phyloP scores from a whole-genome alignment of 2,888 invertebrate genomes.

The Eilema caniola region DNA sequence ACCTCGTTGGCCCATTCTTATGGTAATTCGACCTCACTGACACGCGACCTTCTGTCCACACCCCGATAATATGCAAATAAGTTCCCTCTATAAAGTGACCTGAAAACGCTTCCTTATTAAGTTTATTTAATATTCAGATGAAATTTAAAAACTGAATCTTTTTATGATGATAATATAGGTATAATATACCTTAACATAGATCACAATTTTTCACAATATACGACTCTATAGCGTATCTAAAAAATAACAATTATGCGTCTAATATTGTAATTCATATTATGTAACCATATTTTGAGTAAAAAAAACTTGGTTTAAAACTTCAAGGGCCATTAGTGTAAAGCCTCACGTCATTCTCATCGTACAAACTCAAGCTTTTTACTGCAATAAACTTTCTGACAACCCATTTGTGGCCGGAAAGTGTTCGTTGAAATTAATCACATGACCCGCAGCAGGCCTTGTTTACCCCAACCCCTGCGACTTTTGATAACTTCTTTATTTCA shows the following conservation, averaged over 20 bases:
- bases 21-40: conserved; percentile 79
- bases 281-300: conserved; percentile 58
- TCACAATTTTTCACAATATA: background rate
- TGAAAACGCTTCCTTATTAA: conserved; percentile 79
- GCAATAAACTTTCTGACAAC: conserved; percentile 84
- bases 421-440: conserved; percentile 80
- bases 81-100: conserved; percentile 78
- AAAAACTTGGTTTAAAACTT: conserved; percentile 73
- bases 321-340: conserved; percentile 78
- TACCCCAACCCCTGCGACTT: conserved; percentile 60
- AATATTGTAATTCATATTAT: conserved; percentile 48
- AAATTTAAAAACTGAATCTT: conserved; percentile 52
- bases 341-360: conserved; percentile 76
- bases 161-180: conserved; percentile 21
- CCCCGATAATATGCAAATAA: conserved; percentile 85
- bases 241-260: conserved; percentile 17
- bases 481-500: conserved; percentile 73
- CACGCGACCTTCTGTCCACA: conserved; percentile 84
- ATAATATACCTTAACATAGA: background rate
- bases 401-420: conserved; percentile 81
- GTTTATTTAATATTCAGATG: conserved; percentile 64
- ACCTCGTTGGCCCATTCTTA: conserved; percentile 82
- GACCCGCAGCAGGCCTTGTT: conserved; percentile 71
- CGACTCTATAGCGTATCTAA: conserved; percentile 4
- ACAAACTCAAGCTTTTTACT: conserved; percentile 80